Base-by-base conservation (phyloP, 2,113 vertebrate species). In the Steatornis caripensis region DNA sequence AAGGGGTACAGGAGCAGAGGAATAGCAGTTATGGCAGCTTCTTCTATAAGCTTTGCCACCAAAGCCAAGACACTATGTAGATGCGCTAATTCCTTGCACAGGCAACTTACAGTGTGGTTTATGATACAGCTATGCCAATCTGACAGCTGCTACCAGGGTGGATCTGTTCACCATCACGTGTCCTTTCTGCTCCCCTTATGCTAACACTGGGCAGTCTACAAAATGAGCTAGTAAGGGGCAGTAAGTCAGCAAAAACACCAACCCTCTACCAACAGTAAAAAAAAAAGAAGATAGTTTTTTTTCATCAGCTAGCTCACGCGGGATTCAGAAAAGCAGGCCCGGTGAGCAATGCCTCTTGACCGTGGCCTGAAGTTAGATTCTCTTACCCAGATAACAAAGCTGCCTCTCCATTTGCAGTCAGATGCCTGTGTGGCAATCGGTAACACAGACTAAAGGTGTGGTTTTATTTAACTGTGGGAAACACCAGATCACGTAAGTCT, bases 141-240 rank as follows among this genome's bases (percentile, higher is more conserved):
- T 60, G 68, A 55, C 69, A 95, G 84, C 72, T 87, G 93, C 55
- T 75, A 9, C 55, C 51, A 84, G 51, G 64, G 80, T 22, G 39
- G 86, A 75, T 87, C 54, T 1, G 0, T 22, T 62, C 61, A 49
- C 19, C 37, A 36, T n/a, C 34, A 71, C 1, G 0, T 57, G 61
- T 16, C 15, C n/a, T 17, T 68, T 72, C 82, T 64, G 0, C 80
- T 84, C 46, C 80, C 69, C 48, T 75, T 84, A 29, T 27, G 48
- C 84, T 58, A 80, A 72, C 39, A 71, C 15, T 5, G 7, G 3
- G 39, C 29, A 49, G 60, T 18, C 70, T 43, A 62, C 57, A 87
- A 76, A 84, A 62, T 16, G 10, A 91, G n/a, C 4, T 15, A 5
- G 8, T 34, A 39, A 2, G 51, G 34, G 30, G 29, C 0, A 0